A percentile compares a stretch with the other conserved stretches of the same genome.
These are phyloP conservation scores for Gavia stellata DNA, from an alignment of 2,113 vertebrate species.

Conservation along the genomic window DNA sequence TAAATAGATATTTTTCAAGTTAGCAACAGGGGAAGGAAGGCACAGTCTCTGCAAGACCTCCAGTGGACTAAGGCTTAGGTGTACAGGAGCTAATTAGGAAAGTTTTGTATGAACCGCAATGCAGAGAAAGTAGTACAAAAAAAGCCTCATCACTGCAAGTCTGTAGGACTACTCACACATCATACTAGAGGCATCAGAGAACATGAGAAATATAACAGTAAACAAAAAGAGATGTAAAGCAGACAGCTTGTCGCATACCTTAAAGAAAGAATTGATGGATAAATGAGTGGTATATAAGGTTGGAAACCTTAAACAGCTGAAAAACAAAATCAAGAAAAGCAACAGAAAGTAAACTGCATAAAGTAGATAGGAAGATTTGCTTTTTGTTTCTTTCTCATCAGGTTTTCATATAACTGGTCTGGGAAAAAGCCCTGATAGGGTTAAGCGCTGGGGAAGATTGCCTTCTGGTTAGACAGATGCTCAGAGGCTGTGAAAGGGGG, in stretches of 20 bases:
- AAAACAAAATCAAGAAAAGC: background rate
- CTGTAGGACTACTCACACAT: background rate
- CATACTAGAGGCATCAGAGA: background rate
- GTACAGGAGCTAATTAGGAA: background rate
- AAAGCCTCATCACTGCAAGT: background rate
- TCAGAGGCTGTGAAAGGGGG: background rate
- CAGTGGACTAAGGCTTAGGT: background rate
- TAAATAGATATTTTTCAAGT: background rate
- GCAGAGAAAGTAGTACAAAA: background rate
- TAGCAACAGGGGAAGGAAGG: background rate
- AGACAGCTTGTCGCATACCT: background rate
- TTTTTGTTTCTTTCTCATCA: background rate
- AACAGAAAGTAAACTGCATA: background rate
- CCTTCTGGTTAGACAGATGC: background rate
- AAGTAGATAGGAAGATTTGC: background rate
- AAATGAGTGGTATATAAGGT: rapidly evolving
- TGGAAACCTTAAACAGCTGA: background rate
- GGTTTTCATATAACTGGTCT: background rate
- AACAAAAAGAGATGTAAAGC: background rate
- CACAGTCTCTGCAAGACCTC: background rate
- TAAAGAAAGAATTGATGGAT: background rate
- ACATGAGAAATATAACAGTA: rapidly evolving
- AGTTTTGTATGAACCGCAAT: rapidly evolving
- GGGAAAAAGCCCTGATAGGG: background rate
- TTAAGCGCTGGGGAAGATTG: background rate